These are phyloP conservation scores for Mycteria americana DNA, from an alignment of 2,797 vertebrate genomes.

Conservation along the genomic window DNA sequence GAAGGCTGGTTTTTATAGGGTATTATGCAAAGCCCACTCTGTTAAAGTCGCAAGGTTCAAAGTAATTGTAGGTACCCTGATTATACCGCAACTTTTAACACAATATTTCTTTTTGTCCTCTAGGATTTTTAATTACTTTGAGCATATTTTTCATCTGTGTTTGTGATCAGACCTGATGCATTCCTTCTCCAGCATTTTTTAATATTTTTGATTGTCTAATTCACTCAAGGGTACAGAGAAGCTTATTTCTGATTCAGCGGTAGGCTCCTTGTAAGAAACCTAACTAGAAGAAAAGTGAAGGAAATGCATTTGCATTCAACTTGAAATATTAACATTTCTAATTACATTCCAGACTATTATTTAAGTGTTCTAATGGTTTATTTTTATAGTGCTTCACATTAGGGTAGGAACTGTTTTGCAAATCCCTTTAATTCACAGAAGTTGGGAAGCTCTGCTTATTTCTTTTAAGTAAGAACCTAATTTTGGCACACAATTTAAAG, in stretches of 20 bases:
- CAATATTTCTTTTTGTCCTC: background rate
- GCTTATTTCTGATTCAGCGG: background rate
- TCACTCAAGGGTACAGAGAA: background rate
- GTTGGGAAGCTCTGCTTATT: background rate
- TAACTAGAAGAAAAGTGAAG: background rate
- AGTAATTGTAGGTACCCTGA: background rate
- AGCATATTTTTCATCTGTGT: background rate
- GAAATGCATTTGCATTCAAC: background rate
- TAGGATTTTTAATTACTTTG: background rate
- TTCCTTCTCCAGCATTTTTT: background rate
- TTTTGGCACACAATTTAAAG: background rate
- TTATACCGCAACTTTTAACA: background rate
- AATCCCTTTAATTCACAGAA: background rate
- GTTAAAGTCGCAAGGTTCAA: fast-evolving
- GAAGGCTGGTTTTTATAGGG: background rate
- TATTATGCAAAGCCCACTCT: background rate
- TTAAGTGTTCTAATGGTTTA: background rate
- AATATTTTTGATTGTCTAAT: background rate
- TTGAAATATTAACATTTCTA: background rate
- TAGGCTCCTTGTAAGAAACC: background rate
- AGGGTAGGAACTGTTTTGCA: background rate
- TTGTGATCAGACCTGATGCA: background rate
- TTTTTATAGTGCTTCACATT: background rate
- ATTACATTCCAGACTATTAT: background rate
- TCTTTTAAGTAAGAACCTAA: background rate